Base-by-base conservation (phyloP, 2,888 invertebrate species). In the Tachystola acroxantha region DNA sequence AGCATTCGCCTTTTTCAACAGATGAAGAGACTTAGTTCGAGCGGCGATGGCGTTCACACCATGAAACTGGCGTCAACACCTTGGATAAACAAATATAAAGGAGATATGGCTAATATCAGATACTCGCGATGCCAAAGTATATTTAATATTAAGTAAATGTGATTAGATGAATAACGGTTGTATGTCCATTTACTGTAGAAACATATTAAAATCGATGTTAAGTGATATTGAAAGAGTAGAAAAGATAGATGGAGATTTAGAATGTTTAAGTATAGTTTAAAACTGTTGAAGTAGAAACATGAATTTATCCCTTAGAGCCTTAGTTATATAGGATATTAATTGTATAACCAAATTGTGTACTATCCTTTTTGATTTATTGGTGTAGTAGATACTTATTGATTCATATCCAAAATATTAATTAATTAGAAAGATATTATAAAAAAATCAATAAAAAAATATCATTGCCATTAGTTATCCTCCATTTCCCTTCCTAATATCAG, bases 181-280 rank as follows among this genome's bases (percentile, higher is more conserved):
- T 80, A 75, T 81, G 85, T 85, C 85, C 85, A 85, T 84, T 82
- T 85, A 85, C 70, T 68, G 80, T 85, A 85, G 85, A 49, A 54
- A 54, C 55, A 63, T 60, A 53, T 55, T 45, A 61, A 51, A 63
- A 64, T 64, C 58, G 60, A 63, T 66, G 66, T 71, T 67, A 52
- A 49, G 53, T 57, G 50, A 56, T 58, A 56, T 43, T 30, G 24
- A 16, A 27, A 16, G 11, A 10, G 9, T 28, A 37, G 33, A 22
- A 24, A 28, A 10, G 27, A 27, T 34, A 32, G 27, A 9, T 28
- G 12, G 19, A 12, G 22, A 26, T 14, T 29, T 20, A 33, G 56
- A 46, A 53, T 56, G 54, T 50, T 50, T 48, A 60, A 60, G 40
- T 6, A 45, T 53, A 32, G 10, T 19, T 4, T 20, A 25, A 25